phyloP scores from a whole-genome alignment of 2,113 vertebrate species.

The Myotis davidii region DNA sequence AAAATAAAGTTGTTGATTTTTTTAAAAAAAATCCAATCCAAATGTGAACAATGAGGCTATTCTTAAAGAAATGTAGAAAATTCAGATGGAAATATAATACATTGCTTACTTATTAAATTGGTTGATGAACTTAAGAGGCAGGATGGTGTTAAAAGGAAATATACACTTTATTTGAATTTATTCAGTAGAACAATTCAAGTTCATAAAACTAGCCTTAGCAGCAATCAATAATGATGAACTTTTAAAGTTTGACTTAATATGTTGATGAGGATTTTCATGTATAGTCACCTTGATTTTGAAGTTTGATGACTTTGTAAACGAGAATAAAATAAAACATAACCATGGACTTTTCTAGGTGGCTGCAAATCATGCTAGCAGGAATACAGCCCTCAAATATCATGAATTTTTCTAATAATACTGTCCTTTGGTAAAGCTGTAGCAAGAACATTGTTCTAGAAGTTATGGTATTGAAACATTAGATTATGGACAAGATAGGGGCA shows the following conservation, averaged over 20 bases:
- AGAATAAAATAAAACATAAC: not conserved
- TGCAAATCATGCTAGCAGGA: not conserved
- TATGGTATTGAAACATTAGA: not conserved
- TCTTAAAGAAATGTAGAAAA: not conserved
- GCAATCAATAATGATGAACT: not conserved
- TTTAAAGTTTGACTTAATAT: not conserved
- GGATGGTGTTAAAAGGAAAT: not conserved
- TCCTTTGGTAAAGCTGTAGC: slow-evolving; percentile 5
- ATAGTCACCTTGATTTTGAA: not conserved
- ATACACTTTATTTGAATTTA: not conserved
- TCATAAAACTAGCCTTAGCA: not conserved
- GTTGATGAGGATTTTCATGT: not conserved
- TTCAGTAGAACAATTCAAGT: not conserved
- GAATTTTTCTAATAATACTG: not conserved
- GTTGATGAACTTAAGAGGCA: not conserved
- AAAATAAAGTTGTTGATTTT: not conserved
- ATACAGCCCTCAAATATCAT: not conserved
- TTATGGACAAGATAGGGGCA: not conserved
- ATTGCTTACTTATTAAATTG: not conserved
- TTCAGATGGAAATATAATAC: not conserved
- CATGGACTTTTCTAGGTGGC: not conserved
- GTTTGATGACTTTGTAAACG: not conserved
- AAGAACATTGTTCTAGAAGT: slow-evolving; percentile 12
- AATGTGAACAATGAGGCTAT: not conserved
- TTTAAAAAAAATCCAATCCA: not conserved